Conservation (phyloP, 2,113 vertebrate genomes). For the Lophura nycthemera region DNA sequence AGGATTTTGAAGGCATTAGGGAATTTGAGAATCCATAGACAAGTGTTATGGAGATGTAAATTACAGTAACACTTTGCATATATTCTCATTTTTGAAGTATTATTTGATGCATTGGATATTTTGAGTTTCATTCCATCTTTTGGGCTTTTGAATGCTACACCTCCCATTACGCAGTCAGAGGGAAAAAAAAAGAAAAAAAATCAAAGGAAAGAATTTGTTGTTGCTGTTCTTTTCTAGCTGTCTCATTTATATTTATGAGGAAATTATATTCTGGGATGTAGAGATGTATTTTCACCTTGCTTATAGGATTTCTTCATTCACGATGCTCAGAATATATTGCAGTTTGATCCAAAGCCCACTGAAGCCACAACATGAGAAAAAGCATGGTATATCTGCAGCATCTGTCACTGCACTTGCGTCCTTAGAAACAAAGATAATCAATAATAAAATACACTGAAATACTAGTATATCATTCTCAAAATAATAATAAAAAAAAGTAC, state of each 20-base stretch:
- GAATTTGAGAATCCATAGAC: background rate
- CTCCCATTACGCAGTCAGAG: background rate
- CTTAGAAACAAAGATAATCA: background rate
- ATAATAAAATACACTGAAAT: background rate
- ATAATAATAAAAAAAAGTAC: background rate
- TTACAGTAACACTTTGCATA: background rate
- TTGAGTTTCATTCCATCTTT: background rate
- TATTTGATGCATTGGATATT: background rate
- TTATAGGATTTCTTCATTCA: background rate
- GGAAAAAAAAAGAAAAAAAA: background rate
- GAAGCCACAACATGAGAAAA: background rate
- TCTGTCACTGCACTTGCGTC: background rate
- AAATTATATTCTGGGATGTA: background rate
- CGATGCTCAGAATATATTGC: too few species aligned
- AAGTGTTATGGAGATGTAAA: conserved; percentile 22
- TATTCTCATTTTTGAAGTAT: background rate
- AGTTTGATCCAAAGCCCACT: background rate
- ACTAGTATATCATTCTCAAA: background rate
- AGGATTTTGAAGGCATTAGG: background rate
- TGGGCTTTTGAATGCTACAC: background rate
- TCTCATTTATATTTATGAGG: conserved; percentile 38
- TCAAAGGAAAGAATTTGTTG: background rate
- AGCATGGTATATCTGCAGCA: background rate
- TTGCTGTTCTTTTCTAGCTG: background rate
- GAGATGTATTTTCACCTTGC: background rate